Percentiles rank a stretch among this genome's conserved stretches.
phyloP scores from a whole-genome alignment of 2,113 vertebrate species.

The Calyptommatus sinebrachiatus region DNA sequence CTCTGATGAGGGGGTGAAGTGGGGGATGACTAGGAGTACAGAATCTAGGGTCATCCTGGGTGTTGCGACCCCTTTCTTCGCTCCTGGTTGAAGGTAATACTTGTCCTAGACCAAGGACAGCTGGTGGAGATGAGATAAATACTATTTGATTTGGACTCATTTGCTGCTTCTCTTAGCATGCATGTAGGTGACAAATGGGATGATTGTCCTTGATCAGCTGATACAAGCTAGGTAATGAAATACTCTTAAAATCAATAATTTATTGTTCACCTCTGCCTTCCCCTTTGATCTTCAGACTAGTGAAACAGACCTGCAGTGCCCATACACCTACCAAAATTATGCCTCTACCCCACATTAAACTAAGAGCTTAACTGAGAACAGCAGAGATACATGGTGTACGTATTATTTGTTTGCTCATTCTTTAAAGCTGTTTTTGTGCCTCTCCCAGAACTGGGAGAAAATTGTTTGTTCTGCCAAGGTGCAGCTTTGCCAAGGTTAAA shows the following conservation, averaged over 20 bases:
- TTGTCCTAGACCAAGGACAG: background rate
- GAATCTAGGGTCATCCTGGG: too few relatives aligned
- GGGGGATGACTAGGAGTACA: too few relatives aligned
- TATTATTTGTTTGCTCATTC: constrained; percentile 30
- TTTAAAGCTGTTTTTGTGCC: constrained; percentile 30
- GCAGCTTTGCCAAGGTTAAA: constrained; percentile 41
- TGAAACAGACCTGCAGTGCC: background rate
- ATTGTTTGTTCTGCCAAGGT: constrained; percentile 45
- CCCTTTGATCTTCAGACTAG: background rate
- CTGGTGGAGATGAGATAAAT: background rate
- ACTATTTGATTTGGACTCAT: background rate
- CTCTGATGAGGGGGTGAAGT: too few relatives aligned
- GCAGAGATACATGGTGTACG: constrained; percentile 23
- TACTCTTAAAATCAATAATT: background rate
- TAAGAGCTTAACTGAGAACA: background rate
- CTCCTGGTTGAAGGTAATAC: background rate
- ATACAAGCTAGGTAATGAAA: background rate
- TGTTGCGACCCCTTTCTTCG: too few relatives aligned
- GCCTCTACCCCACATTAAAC: background rate
- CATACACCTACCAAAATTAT: background rate
- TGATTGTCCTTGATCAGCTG: background rate
- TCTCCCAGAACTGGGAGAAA: constrained; percentile 43
- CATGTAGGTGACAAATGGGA: background rate
- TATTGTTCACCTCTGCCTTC: background rate
- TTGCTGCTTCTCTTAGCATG: constrained; percentile 2